Evolutionary conservation across 2,797 vertebrate species (phyloP).

Genomic region (Anas bahamensis): DNA sequence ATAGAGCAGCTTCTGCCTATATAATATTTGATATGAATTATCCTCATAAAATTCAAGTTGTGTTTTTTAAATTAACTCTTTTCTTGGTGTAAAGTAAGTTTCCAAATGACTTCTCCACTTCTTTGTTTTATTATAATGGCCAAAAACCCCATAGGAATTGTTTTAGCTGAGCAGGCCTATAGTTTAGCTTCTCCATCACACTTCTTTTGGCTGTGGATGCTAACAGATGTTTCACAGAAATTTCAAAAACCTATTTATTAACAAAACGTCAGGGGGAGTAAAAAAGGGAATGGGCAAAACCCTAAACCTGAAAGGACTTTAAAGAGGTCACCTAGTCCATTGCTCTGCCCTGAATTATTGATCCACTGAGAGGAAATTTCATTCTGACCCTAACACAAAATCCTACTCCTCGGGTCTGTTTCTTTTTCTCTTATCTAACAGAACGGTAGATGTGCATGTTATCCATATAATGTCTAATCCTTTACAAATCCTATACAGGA

Average conservation of each 20-base stretch:
- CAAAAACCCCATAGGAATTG: not conserved
- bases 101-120: not conserved
- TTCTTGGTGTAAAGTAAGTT: not conserved
- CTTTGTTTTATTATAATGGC: not conserved
- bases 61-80: slow-evolving; percentile 11
- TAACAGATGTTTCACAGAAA: not conserved
- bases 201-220: not conserved
- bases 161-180: not conserved
- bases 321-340: not conserved
- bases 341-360: not conserved
- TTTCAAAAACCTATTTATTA: not conserved
- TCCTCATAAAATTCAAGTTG: slow-evolving; percentile 13
- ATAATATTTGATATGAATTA: slow-evolving; percentile 6
- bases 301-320: not conserved
- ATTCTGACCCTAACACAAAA: not conserved
- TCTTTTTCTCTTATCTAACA: not conserved
- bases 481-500: not conserved
- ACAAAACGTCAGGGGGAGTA: not conserved
- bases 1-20: slow-evolving; percentile 5
- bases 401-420: not conserved
- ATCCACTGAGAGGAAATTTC: not conserved
- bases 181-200: not conserved
- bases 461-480: not conserved
- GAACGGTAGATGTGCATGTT: not conserved
- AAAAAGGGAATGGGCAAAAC: not conserved